Base-by-base conservation (phyloP, 2,797 vertebrate genomes). In the Enteromius afrohamiltoni region DNA sequence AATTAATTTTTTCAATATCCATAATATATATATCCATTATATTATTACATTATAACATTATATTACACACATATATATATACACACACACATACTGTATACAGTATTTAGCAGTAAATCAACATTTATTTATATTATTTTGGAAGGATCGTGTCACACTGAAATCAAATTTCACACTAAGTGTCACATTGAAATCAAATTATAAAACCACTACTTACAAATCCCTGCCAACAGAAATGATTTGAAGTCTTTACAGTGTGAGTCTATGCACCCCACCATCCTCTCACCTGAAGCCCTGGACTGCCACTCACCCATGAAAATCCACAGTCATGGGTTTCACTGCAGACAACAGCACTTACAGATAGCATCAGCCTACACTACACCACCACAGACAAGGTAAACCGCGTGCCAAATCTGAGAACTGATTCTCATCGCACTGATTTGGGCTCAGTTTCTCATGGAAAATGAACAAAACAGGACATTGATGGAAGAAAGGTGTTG, bases 311-410 rank as follows among this genome's bases (percentile, higher is more conserved):
- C 64, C 74, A 71, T 78, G 69, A 80, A 55, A 6, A 23, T 31
- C 55, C 79, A 64, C 80, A 76, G 83, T 79, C 29, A 31, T 64
- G 77, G 76, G 82, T 49, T 77, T 60, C 62, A 64, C 55, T 9
- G 19, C 68, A 83, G 60, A 86, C 80, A 86, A 76, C 69, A 69
- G 55, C 75, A 85, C 69, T 81, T 73, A 85, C 75, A 80, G 80
- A 89, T 88, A 85, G 75, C 69, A 87, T 86, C 80, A 23, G n/a
- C 19, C 55, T 29, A 19, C 42, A 53, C 62, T 47, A 40, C 51
- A 69, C n/a, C 70, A 80, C 70, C 58, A 23, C 47, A 67, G 70
- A 51, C 80, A 62, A 83, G 77, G 81, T 6, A 34, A 82, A 80
- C 60, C 14, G 0, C 40, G 19, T 11, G 14, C 14, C 34, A 26